These are phyloP conservation scores for Periophthalmodon schlosseri DNA, from an alignment of 2,113 vertebrate species.

Conservation along the genomic window DNA sequence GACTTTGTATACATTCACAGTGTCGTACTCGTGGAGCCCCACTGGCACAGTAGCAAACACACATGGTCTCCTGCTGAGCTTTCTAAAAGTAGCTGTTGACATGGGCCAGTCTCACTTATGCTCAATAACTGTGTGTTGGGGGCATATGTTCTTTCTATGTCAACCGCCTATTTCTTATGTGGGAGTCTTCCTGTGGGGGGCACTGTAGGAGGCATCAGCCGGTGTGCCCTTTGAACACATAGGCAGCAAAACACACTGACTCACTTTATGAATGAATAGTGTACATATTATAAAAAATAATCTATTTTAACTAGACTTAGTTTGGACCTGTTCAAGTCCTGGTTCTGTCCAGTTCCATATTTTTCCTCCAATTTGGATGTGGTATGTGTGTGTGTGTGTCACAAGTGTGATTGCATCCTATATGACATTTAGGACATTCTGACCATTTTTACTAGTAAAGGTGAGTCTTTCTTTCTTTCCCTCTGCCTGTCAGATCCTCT, in stretches of 20 bases:
- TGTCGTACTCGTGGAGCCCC: constrained; percentile 31
- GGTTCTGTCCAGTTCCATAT: too few species aligned
- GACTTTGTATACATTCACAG: constrained; percentile 26
- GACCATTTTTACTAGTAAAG: too few species aligned
- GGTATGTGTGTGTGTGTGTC: too few species aligned
- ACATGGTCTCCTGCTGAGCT: constrained; percentile 33
- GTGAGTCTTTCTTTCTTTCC: too few species aligned
- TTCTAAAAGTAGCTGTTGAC: constrained; percentile 41
- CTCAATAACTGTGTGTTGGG: constrained; percentile 35
- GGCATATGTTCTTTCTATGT: constrained; percentile 46
- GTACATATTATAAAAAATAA: background rate
- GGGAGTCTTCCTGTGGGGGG: constrained; percentile 38
- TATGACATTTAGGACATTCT: too few species aligned
- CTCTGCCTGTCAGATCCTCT: too few species aligned
- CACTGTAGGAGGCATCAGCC: constrained; percentile 42
- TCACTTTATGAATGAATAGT: too few species aligned
- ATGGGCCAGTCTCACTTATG: constrained; percentile 20
- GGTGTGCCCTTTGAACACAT: constrained; percentile 39
- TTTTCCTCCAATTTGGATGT: too few species aligned
- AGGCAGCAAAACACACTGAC: constrained; percentile 26
- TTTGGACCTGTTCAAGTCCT: too few species aligned
- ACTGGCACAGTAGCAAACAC: constrained; percentile 25
- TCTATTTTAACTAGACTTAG: background rate
- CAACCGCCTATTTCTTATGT: constrained; percentile 35
- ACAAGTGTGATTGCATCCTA: too few species aligned